Evolutionary conservation across 2,888 invertebrate genomes (phyloP).

Genomic region (Alcis repandata): DNA sequence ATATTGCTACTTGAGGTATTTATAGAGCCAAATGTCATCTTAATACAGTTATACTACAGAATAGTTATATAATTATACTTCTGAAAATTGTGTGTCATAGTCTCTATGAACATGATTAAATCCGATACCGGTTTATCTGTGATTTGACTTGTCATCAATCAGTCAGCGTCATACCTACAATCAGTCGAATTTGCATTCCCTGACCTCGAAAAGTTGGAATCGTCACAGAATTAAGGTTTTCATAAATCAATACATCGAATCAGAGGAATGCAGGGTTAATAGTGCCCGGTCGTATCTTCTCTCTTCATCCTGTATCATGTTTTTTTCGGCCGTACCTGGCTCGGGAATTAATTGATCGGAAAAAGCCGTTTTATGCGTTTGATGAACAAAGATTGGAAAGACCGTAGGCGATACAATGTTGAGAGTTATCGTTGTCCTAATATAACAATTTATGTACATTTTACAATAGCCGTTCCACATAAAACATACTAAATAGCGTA

Average conservation of each 20-base stretch:
- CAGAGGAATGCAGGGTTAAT: slow-evolving; percentile 28
- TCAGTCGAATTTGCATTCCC: neutral
- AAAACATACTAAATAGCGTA: slow-evolving; percentile 1
- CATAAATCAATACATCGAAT: slow-evolving; percentile 30
- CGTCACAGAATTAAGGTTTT: slow-evolving; percentile 23
- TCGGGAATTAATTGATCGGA: slow-evolving; percentile 76
- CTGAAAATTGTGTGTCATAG: neutral
- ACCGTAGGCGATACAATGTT: slow-evolving; percentile 52
- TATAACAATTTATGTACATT: slow-evolving; percentile 31
- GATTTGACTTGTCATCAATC: no score
- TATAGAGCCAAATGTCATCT: no score
- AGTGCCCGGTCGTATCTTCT: slow-evolving; percentile 17
- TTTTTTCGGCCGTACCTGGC: slow-evolving; percentile 63
- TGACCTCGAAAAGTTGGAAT: neutral
- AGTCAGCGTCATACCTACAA: neutral
- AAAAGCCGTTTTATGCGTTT: slow-evolving; percentile 67
- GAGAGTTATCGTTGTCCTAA: slow-evolving; percentile 30
- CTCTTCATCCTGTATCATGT: slow-evolving; percentile 59
- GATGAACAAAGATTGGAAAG: slow-evolving; percentile 59
- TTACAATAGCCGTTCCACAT: slow-evolving; percentile 15
- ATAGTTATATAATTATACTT: no score
- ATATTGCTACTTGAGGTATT: no score
- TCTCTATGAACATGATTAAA: no score
- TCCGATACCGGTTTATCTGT: no score
- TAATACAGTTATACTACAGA: no score